phyloP scores from a whole-genome alignment of 1,140 invertebrate species.

The Onthophagus taurus region DNA sequence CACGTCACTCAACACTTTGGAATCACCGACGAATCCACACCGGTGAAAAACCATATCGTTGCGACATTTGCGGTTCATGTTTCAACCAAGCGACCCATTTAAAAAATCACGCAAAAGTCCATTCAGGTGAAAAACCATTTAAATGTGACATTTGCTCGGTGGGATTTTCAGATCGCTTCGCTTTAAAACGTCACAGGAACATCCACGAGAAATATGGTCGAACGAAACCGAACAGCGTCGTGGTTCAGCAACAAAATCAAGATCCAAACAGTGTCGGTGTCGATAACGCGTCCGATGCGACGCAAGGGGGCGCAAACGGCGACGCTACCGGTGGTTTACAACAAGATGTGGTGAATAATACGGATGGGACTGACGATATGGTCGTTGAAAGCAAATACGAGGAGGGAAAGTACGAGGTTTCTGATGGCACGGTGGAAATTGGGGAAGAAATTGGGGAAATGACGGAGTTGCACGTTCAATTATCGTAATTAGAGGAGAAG shows the following conservation, averaged over 20 bases:
- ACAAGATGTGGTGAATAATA: constrained; percentile 10
- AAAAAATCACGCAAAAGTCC: constrained; percentile 74
- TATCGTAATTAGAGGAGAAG: constrained; percentile 30
- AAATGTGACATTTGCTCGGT: constrained; percentile 80
- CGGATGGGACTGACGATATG: constrained; percentile 10
- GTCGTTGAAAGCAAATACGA: constrained; percentile 7
- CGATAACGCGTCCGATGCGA: not conserved
- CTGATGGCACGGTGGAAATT: constrained; percentile 16
- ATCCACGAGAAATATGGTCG: constrained; percentile 45
- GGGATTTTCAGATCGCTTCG: constrained; percentile 66
- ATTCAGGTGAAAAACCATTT: constrained; percentile 63
- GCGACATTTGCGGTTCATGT: constrained; percentile 72
- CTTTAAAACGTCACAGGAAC: constrained; percentile 42
- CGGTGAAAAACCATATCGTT: constrained; percentile 80
- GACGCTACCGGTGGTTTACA: constrained; percentile 14
- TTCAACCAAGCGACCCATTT: constrained; percentile 82
- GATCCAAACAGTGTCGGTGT: not conserved
- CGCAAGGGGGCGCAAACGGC: constrained; percentile 5
- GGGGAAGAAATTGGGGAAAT: constrained; percentile 32
- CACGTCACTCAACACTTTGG: constrained; percentile 76
- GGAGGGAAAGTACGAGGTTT: constrained; percentile 12
- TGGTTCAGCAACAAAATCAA: constrained; percentile 2
- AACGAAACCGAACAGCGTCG: constrained; percentile 34
- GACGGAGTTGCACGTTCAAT: constrained; percentile 33
- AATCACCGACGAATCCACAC: constrained; percentile 92